Evolutionary conservation across 2,888 invertebrate genomes (phyloP).

Genomic region (Melinaea marsaeus): DNA sequence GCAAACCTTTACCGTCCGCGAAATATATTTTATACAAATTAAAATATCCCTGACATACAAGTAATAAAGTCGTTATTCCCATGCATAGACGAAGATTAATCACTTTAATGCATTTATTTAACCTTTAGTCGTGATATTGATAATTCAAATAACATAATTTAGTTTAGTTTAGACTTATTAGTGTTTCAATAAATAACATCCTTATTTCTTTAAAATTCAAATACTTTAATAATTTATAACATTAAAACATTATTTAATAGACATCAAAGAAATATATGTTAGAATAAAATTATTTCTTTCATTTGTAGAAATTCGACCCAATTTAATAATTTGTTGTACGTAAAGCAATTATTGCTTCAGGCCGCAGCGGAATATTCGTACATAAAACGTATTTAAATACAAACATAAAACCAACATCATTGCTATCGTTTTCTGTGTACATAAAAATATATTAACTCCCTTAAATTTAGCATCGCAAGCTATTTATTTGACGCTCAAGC

Average conservation of each 20-base stretch:
- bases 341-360: not conserved
- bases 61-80: too few species aligned
- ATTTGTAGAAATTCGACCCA: slow-evolving; percentile 2
- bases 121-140: too few species aligned
- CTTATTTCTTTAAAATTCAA: too few species aligned
- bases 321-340: slow-evolving; percentile 7
- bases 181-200: too few species aligned
- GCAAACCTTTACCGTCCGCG: too few species aligned
- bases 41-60: not conserved
- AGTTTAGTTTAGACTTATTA: too few species aligned
- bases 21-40: not conserved
- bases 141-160: too few species aligned
- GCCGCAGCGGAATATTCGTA: slow-evolving; percentile 3
- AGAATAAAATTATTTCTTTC: not conserved
- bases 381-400: slow-evolving; percentile 8
- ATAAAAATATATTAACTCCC: slow-evolving; percentile 70
- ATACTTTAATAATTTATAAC: too few species aligned
- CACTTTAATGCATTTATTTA: slow-evolving; percentile 1
- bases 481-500: slow-evolving; percentile 65
- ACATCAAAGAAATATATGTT: not conserved
- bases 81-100: slow-evolving; percentile 2
- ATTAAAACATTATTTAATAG: too few species aligned
- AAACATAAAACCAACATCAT: slow-evolving; percentile 19
- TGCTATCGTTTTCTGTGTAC: slow-evolving; percentile 36
- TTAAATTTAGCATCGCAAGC: slow-evolving; percentile 69